These are phyloP conservation scores for Penelope pileata DNA, from an alignment of 2,113 vertebrate species.

Conservation along the genomic window DNA sequence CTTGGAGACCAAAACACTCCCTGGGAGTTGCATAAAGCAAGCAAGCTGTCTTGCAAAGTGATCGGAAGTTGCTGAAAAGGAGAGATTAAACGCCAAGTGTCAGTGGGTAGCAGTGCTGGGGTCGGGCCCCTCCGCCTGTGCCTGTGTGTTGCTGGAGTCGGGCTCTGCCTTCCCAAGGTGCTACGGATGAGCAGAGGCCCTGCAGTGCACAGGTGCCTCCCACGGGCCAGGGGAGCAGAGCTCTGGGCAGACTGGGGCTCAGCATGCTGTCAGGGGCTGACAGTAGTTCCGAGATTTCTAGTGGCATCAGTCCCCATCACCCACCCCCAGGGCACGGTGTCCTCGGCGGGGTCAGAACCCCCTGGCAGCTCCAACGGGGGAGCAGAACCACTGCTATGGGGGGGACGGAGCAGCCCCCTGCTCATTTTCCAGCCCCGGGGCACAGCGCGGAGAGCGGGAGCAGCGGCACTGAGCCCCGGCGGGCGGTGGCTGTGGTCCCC, in stretches of 20 bases:
- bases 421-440: neutral
- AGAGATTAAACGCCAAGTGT: neutral
- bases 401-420: neutral
- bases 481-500: neutral
- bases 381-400: neutral
- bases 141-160: neutral
- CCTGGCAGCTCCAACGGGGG: neutral
- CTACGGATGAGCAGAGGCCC: neutral
- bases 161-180: neutral
- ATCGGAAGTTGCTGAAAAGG: neutral
- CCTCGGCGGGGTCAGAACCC: neutral
- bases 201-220: neutral
- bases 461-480: neutral
- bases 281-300: neutral
- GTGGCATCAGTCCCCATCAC: neutral
- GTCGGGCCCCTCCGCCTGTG: too few species aligned
- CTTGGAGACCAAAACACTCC: neutral
- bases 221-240: neutral
- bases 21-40: neutral
- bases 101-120: neutral
- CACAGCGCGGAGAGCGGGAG: too few species aligned
- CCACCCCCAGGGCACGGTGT: slow-evolving; percentile 22
- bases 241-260: neutral
- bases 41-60: neutral
- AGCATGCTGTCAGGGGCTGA: too few species aligned